Base-by-base conservation (phyloP, 2,888 invertebrate species). In the Panopea generosa region DNA sequence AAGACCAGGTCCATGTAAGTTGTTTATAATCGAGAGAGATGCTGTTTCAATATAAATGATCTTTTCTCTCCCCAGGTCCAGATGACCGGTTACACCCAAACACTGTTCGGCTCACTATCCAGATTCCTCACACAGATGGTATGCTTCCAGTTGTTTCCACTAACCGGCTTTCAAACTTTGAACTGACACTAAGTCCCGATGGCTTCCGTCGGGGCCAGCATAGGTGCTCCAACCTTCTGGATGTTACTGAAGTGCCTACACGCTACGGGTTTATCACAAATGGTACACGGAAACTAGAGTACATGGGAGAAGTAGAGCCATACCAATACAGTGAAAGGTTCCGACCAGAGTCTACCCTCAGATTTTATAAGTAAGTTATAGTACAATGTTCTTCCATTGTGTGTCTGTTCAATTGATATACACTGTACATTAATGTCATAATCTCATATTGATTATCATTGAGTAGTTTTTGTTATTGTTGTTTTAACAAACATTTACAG, bases 101-200 rank as follows among this genome's bases (percentile, higher is more conserved):
- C 83, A 86, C 87, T 52, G 87, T 93, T 9, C 85, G 85, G 20
- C 69, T 93, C 40, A 86, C 89, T 3, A 87, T 93, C 7, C 85
- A 84, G 16, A 84, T 92, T 45, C 92, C 92, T 0, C 93, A 93
- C 77, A 86, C 89, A 60, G 93, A 92, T 77, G 92, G 92, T 20
- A 88, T 92, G 87, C 71, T 93, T 20, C 93, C 93, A 0, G 86
- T 89, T 22, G 84, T 92, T 26, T 92, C 92, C 11, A 92, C 93
- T 1, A 83, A 86, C 1, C 83, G 84, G 33, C 84, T 92, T 45
- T 89, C 92, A 29, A 92, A 92, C 86, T 92, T 92, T 84, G 92
- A 91, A 69, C 84, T 92, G 26, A 90, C 90, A 3, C 86, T 93
- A 16, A 91, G 90, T 74, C 87, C 87, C n/a, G 90, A 90, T 67